Evolutionary conservation across 2,888 invertebrate genomes (phyloP).

Genomic region (Carterocephalus palaemon): DNA sequence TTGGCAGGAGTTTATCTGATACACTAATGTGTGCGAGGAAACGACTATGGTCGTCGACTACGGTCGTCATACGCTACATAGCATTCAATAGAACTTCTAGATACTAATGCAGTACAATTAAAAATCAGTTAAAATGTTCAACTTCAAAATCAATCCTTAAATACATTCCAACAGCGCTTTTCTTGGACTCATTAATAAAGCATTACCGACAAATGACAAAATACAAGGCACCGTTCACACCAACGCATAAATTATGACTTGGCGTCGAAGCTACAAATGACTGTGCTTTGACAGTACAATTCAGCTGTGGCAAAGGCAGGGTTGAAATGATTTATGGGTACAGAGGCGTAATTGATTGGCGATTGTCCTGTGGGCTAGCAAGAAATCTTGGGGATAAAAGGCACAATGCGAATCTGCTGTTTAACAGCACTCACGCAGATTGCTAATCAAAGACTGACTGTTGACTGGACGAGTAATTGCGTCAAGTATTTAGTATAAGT

Average conservation of each 20-base stretch:
- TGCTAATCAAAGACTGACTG: not conserved
- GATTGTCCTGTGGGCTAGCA: constrained; percentile 28
- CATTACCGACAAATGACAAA: constrained; percentile 26
- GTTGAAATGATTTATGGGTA: constrained; percentile 47
- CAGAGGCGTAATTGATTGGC: constrained; percentile 49
- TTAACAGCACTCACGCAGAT: not conserved
- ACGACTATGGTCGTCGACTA: too few species aligned
- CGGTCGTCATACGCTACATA: too few species aligned
- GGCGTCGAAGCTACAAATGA: constrained; percentile 24
- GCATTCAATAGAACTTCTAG: constrained; percentile 6
- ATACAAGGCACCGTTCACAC: constrained; percentile 26
- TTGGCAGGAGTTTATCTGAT: too few species aligned
- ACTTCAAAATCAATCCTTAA: constrained; percentile 13
- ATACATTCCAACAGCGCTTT: constrained; percentile 16
- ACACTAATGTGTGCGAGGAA: too few species aligned
- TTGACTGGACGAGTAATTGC: too few species aligned
- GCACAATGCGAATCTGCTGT: not conserved
- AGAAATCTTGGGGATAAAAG: constrained; percentile 16
- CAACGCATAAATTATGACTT: constrained; percentile 20
- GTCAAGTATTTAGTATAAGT: too few species aligned
- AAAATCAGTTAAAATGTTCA: not conserved
- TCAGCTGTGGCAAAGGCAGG: constrained; percentile 23
- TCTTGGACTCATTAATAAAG: constrained; percentile 25
- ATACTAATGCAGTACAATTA: not conserved
- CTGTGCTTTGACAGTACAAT: constrained; percentile 24